Evolutionary conservation across 2,888 invertebrate genomes (phyloP).

Genomic region (Noctua janthe): DNA sequence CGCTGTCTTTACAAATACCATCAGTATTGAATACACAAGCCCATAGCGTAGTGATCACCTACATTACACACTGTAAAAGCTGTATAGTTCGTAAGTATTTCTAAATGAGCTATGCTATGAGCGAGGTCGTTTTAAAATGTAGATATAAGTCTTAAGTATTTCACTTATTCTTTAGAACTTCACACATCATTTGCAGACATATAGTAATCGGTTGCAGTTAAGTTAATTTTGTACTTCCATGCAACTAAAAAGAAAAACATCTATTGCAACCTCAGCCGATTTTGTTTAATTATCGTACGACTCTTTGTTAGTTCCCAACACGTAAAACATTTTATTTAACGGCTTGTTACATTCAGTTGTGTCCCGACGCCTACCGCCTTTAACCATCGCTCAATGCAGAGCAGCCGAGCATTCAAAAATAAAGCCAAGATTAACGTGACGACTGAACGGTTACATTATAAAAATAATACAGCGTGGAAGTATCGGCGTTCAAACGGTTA

Average conservation of each 20-base stretch:
- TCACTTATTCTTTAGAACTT: background rate
- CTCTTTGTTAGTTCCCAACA: conserved; percentile 6
- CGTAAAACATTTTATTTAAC: background rate
- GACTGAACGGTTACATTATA: background rate
- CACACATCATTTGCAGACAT: background rate
- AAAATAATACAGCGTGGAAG: background rate
- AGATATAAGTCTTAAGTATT: background rate
- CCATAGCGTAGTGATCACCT: background rate
- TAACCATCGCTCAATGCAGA: background rate
- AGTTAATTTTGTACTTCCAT: background rate
- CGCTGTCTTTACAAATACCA: conserved; percentile 36
- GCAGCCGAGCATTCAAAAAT: background rate
- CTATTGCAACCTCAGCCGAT: background rate
- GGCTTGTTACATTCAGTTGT: background rate
- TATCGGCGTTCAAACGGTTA: background rate
- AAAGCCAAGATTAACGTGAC: background rate
- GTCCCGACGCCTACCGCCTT: background rate
- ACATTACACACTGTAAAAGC: background rate
- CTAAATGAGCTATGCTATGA: background rate
- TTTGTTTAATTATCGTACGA: background rate
- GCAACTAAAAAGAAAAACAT: background rate
- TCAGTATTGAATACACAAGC: conserved; percentile 1
- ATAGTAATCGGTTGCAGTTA: background rate
- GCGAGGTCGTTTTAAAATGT: background rate
- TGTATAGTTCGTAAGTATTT: background rate